Percentiles rank a stretch among this genome's conserved stretches.
These are phyloP conservation scores for Actenoides hombroni DNA, from an alignment of 2,113 vertebrate species.

Conservation along the genomic window DNA sequence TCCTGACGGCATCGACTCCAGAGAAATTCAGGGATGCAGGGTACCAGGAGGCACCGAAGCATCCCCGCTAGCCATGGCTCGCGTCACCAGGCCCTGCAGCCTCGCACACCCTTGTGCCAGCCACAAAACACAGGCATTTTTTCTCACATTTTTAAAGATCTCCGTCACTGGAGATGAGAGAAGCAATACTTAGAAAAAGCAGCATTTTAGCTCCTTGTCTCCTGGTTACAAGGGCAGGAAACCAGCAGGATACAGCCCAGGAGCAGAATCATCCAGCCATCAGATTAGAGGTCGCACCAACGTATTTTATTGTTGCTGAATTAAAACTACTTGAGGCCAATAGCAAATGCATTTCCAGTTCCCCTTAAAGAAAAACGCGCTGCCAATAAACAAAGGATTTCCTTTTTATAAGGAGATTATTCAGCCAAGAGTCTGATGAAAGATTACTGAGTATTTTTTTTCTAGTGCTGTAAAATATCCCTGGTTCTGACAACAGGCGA, in stretches of 20 bases:
- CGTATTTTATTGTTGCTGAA: background rate
- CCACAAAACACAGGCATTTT: background rate
- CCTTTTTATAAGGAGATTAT: background rate
- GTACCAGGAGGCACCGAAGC: background rate
- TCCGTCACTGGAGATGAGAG: accelerated
- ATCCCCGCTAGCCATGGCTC: background rate
- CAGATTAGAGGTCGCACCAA: background rate
- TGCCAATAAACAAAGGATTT: conserved; percentile 17
- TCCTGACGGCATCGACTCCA: accelerated
- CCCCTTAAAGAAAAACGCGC: background rate
- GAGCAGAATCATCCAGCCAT: background rate
- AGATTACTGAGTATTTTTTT: background rate
- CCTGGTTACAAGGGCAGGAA: background rate
- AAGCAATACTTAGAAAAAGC: background rate
- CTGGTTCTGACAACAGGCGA: background rate
- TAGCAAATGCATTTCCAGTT: background rate
- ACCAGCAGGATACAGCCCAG: background rate
- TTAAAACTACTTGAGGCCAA: background rate
- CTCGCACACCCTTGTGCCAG: background rate
- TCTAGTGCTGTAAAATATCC: background rate
- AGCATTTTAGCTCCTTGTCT: background rate
- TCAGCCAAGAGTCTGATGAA: background rate
- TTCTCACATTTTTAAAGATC: background rate
- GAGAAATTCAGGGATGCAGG: background rate
- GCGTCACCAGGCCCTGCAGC: accelerated